Conservation (phyloP, 2,797 vertebrate genomes). For the Trichosurus vulpecula region DNA sequence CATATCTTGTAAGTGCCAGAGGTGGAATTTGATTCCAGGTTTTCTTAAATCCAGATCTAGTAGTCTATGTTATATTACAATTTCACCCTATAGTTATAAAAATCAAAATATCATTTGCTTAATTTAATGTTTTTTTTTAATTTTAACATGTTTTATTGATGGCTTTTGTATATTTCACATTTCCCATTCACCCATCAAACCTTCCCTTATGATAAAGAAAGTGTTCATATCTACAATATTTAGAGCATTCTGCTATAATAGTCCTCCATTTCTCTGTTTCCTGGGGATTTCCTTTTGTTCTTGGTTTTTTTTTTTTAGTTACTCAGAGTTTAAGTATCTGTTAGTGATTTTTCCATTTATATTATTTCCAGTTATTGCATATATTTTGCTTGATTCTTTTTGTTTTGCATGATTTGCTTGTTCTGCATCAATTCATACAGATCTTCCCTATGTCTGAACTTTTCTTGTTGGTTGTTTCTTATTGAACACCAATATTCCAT, state of each 20-base stretch:
- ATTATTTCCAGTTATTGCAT: background rate
- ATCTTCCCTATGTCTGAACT: background rate
- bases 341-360: background rate
- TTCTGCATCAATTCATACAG: background rate
- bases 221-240: background rate
- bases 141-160: background rate
- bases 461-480: background rate
- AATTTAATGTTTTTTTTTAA: background rate
- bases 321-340: background rate
- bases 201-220: background rate
- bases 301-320: background rate
- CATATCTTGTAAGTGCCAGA: background rate
- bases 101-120: background rate
- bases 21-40: background rate
- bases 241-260: background rate
- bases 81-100: background rate
- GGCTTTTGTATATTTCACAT: background rate
- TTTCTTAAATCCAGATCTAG: background rate
- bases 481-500: background rate
- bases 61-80: background rate
- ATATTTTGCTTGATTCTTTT: background rate
- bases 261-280: background rate
- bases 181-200: background rate
- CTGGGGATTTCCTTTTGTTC: background rate
- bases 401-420: too few species aligned